Base-by-base conservation (phyloP, 2,888 invertebrate genomes). In the Diogma glabrata region DNA sequence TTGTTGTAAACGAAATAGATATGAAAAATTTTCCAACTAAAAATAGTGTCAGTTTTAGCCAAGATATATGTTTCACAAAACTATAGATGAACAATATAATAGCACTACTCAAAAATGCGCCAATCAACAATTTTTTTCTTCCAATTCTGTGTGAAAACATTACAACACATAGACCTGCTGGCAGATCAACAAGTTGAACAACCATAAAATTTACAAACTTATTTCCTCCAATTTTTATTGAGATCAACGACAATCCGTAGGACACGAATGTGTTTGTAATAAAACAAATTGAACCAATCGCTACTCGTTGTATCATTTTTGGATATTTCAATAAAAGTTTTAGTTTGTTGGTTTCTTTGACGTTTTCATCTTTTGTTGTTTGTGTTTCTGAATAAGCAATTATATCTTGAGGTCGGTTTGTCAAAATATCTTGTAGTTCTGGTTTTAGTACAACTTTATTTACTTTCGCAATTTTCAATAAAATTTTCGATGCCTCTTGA, bases 1-100 rank as follows among this genome's bases (percentile, higher is more conserved):
- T 65, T n/a, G 79, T 76, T 61, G 79, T 77, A 65, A 81, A 82
- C 20, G 82, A 77, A 60, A 78, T 75, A 47, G 82, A 77, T 53
- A 81, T 80, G 45, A 77, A 72, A 61, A 81, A 71, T 43, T 43
- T 43, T 3, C 43, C 43, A 8, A 43, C 7, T 23, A 43, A 22
- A n/a, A 43, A 22, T 1, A 66, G 82, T 82, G 49, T 82, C 81
- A 60, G 73, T 64, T 60, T 43, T 1, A 43, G 8, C 43, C 43
- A 43, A 12, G n/a, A 43, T 23, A 20, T 22, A 6, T 2, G 22
- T 1, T 6, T 14, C 7, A 43, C 43, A 22, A 43, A 43, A 3
- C 22, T 20, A 22, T 43, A 43, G 3, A 43, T 22, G 8, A 43
- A 43, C 3, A 43, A 12, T 22, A 23, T 3, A 3, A 43, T 43